These are phyloP conservation scores for Escarpia spicata DNA, from an alignment of 2,888 invertebrate genomes.

Conservation along the genomic window DNA sequence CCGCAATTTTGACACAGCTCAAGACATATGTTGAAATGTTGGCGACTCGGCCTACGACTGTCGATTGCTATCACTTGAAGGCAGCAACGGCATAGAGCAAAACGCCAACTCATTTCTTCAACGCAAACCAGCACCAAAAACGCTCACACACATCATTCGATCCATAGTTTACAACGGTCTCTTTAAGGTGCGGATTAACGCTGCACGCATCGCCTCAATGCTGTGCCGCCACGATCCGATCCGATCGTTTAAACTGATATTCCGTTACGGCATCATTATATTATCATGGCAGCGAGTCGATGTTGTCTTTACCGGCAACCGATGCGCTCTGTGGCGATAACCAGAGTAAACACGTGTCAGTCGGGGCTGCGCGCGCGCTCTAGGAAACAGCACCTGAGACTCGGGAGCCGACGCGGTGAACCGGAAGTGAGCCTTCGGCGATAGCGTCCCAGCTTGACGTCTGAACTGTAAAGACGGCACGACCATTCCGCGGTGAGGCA, in stretches of 20 bases:
- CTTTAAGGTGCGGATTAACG: not conserved
- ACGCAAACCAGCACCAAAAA: not conserved
- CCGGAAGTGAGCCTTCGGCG: not conserved
- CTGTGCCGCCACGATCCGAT: not conserved
- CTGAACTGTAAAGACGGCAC: not conserved
- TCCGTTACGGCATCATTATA: constrained; percentile 5
- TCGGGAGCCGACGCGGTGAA: not conserved
- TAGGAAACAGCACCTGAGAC: not conserved
- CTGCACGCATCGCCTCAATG: not conserved
- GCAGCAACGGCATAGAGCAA: not conserved
- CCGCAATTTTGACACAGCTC: too few relatives aligned
- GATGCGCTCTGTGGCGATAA: constrained; percentile 11
- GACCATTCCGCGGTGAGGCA: not conserved
- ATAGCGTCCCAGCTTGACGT: not conserved
- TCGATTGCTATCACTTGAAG: not conserved
- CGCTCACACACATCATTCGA: not conserved
- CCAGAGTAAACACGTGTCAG: constrained; percentile 5
- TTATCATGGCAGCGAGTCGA: not conserved
- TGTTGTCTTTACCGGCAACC: constrained; percentile 1
- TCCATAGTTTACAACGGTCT: not conserved
- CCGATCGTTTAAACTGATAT: not conserved
- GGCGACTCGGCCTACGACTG: not conserved
- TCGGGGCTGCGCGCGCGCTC: not conserved
- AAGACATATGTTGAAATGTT: too few relatives aligned
- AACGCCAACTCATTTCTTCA: not conserved